phyloP scores from a whole-genome alignment of 2,797 vertebrate species.

The Anableps anableps region DNA sequence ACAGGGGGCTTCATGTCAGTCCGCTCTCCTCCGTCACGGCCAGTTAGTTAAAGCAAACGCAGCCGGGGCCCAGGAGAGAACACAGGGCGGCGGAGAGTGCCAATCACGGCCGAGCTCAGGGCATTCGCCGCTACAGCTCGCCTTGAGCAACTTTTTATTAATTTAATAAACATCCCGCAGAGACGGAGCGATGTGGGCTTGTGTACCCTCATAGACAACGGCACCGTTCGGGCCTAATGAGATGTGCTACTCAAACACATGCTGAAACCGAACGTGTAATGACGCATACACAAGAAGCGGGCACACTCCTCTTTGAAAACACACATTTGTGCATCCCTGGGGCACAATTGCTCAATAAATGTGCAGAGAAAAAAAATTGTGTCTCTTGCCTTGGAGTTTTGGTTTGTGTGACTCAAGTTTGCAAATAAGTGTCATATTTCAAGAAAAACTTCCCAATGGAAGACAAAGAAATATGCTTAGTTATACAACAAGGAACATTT shows the following conservation, averaged over 20 bases:
- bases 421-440: neutral
- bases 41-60: constrained; percentile 84
- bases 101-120: constrained; percentile 80
- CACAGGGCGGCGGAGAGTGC: constrained; percentile 68
- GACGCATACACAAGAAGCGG: constrained; percentile 21
- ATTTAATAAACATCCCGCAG: constrained; percentile 86
- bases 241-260: constrained; percentile 50
- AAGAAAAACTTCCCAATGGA: neutral
- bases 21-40: constrained; percentile 77
- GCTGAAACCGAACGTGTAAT: constrained; percentile 8
- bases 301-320: constrained; percentile 32
- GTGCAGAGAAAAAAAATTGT: neutral
- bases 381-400: constrained; percentile 10
- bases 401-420: constrained; percentile 14
- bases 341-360: constrained; percentile 25
- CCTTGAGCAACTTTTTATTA: constrained; percentile 85
- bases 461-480: neutral
- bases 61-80: constrained; percentile 69
- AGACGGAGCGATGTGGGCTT: constrained; percentile 62
- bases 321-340: constrained; percentile 24
- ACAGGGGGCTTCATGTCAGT: constrained; percentile 71
- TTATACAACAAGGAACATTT: neutral
- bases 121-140: constrained; percentile 71
- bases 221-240: constrained; percentile 68
- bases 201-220: constrained; percentile 57